Conservation (phyloP, 2,797 vertebrate species). For the Chaetodon trifasciatus region DNA sequence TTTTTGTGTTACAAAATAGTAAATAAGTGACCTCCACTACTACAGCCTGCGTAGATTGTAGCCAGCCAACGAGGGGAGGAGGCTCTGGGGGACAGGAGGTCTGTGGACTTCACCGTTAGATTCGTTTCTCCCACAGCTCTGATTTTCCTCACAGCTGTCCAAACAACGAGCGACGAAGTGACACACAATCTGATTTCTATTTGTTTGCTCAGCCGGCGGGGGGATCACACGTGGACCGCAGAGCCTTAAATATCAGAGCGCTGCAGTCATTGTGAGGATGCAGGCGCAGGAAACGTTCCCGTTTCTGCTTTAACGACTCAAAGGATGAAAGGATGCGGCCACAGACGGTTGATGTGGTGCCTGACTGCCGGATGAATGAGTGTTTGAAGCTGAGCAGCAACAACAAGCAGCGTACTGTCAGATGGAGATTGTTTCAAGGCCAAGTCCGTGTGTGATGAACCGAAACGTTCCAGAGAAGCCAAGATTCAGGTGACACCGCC, state of each 20-base stretch:
- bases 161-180: neutral
- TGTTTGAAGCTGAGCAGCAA: neutral
- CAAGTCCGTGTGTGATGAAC: slow-evolving; percentile 17
- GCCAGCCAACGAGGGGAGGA: slow-evolving; percentile 42
- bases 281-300: slow-evolving; percentile 4
- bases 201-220: slow-evolving; percentile 8
- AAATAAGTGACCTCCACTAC: slow-evolving; percentile 73
- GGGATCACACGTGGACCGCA: neutral
- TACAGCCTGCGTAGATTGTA: slow-evolving; percentile 71
- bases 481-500: neutral
- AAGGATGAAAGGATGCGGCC: neutral
- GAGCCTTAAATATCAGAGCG: neutral
- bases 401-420: neutral
- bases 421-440: slow-evolving; percentile 15
- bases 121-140: neutral
- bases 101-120: neutral
- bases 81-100: neutral
- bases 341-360: slow-evolving; percentile 14
- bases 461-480: slow-evolving; percentile 42
- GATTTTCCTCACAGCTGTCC: slow-evolving; percentile 10
- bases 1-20: slow-evolving; percentile 80
- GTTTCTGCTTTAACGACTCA: neutral
- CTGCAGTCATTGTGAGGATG: neutral
- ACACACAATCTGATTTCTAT: neutral
- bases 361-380: slow-evolving; percentile 1